These are phyloP conservation scores for Heliothis virescens DNA, from an alignment of 1,140 invertebrate genomes.

Conservation along the genomic window DNA sequence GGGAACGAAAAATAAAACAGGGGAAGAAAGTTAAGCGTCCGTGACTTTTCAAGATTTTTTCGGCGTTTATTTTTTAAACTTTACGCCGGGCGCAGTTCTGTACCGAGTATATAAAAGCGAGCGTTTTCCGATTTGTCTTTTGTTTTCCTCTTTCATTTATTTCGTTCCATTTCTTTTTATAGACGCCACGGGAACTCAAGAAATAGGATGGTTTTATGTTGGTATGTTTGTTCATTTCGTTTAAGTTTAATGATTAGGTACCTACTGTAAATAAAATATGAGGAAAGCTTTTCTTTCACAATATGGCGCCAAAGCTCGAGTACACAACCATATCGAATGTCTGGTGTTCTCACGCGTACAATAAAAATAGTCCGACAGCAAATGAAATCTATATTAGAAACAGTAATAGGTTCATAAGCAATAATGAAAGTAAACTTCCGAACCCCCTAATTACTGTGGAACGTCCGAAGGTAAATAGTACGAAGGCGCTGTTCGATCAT, in stretches of 20 bases:
- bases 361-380: slow-evolving; percentile 54
- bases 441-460: slow-evolving; percentile 81
- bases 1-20: slow-evolving; percentile 85
- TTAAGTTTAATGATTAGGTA: slow-evolving; percentile 10
- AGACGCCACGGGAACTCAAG: slow-evolving; percentile 35
- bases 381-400: slow-evolving; percentile 82
- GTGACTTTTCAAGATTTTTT: slow-evolving; percentile 86
- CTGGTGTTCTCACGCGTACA: slow-evolving; percentile 30
- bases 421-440: slow-evolving; percentile 84
- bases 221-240: slow-evolving; percentile 26
- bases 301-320: neutral
- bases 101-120: slow-evolving; percentile 74
- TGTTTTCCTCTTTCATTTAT: slow-evolving; percentile 68
- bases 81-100: slow-evolving; percentile 72
- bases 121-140: slow-evolving; percentile 77
- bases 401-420: slow-evolving; percentile 81
- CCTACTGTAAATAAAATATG: neutral
- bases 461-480: slow-evolving; percentile 81
- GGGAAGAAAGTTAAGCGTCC: slow-evolving; percentile 86
- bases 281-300: neutral
- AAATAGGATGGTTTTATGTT: slow-evolving; percentile 34
- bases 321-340: neutral
- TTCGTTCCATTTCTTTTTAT: slow-evolving; percentile 63
- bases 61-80: slow-evolving; percentile 85
- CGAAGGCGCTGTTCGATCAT: slow-evolving; percentile 82